Conservation (phyloP, 2,888 invertebrate species). For the Ormyrus thymus region DNA sequence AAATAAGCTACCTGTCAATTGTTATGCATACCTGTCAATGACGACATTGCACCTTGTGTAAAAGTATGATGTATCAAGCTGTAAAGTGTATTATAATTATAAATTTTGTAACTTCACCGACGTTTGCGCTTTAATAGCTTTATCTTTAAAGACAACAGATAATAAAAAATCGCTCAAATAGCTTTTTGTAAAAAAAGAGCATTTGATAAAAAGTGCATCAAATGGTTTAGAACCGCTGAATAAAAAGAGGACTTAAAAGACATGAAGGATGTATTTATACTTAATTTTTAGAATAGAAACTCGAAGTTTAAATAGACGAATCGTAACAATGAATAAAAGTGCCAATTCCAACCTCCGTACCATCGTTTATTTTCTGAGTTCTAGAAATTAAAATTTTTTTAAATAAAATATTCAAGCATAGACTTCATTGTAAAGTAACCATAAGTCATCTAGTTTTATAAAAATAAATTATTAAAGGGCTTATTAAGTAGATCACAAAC, state of each 20-base stretch:
- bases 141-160: conserved; percentile 56
- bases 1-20: conserved; percentile 64
- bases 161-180: conserved; percentile 53
- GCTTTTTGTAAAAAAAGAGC: conserved; percentile 51
- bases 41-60: conserved; percentile 74
- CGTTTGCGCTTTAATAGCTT: conserved; percentile 60
- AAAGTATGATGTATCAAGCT: conserved; percentile 73
- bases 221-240: conserved; percentile 54
- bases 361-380: conserved; percentile 51
- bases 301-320: conserved; percentile 58
- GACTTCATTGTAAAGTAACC: conserved; percentile 34
- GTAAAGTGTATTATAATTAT: conserved; percentile 76
- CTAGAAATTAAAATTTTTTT: conserved; percentile 44
- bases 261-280: conserved; percentile 54
- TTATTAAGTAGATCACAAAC: conserved; percentile 6
- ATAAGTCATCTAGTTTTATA: conserved; percentile 30
- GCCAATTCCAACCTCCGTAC: conserved; percentile 67
- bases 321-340: conserved; percentile 69
- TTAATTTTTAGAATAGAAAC: conserved; percentile 57
- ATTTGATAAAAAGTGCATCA: conserved; percentile 36
- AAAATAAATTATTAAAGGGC: conserved; percentile 18
- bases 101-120: conserved; percentile 74
- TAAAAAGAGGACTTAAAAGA: conserved; percentile 51
- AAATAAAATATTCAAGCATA: conserved; percentile 5
- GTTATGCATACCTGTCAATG: conserved; percentile 73